phyloP scores from a whole-genome alignment of 1,140 invertebrate species.

The Arion vulgaris region DNA sequence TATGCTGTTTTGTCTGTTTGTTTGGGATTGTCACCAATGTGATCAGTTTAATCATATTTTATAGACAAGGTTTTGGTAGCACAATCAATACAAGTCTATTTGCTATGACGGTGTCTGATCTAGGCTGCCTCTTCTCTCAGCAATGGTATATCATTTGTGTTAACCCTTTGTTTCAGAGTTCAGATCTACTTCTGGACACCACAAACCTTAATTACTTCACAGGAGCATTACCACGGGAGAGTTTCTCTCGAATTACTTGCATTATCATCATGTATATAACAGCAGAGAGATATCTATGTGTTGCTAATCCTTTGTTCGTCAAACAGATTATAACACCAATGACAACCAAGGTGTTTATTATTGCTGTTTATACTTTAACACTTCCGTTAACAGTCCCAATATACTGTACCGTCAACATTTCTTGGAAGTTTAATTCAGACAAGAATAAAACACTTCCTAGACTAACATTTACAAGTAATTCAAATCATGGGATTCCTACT shows the following conservation, averaged over 20 bases:
- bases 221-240: neutral
- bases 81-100: neutral
- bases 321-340: neutral
- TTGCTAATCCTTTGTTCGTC: neutral
- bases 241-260: neutral
- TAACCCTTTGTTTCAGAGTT: constrained; percentile 3
- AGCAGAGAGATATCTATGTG: constrained; percentile 1
- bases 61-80: neutral
- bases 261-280: neutral
- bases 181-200: neutral
- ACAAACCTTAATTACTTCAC: neutral
- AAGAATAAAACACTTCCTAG: neutral
- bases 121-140: neutral
- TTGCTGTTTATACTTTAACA: neutral
- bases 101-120: neutral
- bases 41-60: neutral
- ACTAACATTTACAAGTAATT: neutral
- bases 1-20: neutral
- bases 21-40: neutral
- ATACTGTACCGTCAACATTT: neutral
- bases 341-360: neutral
- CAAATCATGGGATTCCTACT: neutral
- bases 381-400: neutral
- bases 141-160: neutral
- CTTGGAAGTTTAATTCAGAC: neutral